Evolutionary conservation across 2,113 vertebrate species (phyloP), one percentile per base, ranked within the genome.

Genomic region (Verasper variegatus): DNA sequence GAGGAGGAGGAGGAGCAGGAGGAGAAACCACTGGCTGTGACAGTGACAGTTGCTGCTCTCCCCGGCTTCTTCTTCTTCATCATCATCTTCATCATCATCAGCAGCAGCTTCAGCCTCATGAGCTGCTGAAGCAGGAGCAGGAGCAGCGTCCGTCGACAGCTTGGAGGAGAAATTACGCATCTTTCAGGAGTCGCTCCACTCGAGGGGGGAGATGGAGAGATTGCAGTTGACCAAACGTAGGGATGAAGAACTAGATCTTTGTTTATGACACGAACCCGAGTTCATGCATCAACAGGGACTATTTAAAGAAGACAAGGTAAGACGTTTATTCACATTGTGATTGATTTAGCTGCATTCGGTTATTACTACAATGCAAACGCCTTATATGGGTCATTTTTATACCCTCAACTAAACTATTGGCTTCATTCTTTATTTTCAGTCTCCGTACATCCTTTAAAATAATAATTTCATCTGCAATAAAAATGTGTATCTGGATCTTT

Each of bases 181-280:
- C 81, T 80, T 31, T 64, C 67, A 56, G 54, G 79, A 87, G 81
- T 80, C 70, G 83, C 87, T 86, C 81, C 80, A 37, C 63, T 81
- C 74, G 59, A 68, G 56, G 62, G 76, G 75, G 84, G 92, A 81
- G 85, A 94, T 94, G 94, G 92, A 68, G 85, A 83, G 81, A 91
- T 89, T 90, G 93, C 86, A 89, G 60, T 56, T 86, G 81, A 82
- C 37, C 76, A 64, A 78, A 80, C 89, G 69, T 86, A 77, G 82
- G 90, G 82, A 77, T 59, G 80, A 76, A 75, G 78, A 81, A 87
- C 83, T 74, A 63, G 64, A 68, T 82, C 82, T 80, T 67, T 74
- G 74, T 91, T 87, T 92, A 91, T 93, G 92, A 92, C 84, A 87
- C 81, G 56, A 70, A 92, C 84, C 86, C 81, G 56, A 70, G 55